Evolutionary conservation across 2,888 invertebrate species (phyloP).

Genomic region (Piscicola geometra): DNA sequence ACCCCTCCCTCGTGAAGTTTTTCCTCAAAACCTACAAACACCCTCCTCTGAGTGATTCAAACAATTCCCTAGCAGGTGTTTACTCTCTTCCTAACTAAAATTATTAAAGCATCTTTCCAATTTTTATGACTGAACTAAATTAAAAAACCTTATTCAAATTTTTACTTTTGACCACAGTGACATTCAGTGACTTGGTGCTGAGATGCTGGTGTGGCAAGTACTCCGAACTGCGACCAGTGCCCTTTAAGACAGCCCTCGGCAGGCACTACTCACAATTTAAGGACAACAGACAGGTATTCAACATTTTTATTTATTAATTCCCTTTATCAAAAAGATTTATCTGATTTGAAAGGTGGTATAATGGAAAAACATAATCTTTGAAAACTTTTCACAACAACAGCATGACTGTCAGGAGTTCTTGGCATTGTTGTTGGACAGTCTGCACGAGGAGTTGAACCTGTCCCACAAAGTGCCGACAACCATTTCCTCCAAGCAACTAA

Average conservation of each 20-base stretch:
- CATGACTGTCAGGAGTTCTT: constrained; percentile 68
- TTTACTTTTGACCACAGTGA: too few relatives aligned
- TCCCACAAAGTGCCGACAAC: too few relatives aligned
- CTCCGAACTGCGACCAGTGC: constrained; percentile 60
- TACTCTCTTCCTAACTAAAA: not conserved
- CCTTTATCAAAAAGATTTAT: too few relatives aligned
- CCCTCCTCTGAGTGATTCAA: not conserved
- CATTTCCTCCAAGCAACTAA: too few relatives aligned
- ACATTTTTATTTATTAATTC: too few relatives aligned
- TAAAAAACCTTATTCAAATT: too few relatives aligned
- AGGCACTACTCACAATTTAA: constrained; percentile 63
- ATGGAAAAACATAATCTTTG: not conserved
- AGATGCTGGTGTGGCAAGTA: constrained; percentile 63
- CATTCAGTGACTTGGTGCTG: constrained; percentile 60
- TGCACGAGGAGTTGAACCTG: constrained; percentile 64
- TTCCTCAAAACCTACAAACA: constrained; percentile 54
- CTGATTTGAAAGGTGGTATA: too few relatives aligned
- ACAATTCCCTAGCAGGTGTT: not conserved
- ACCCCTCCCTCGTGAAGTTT: constrained; percentile 60
- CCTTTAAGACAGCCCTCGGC: constrained; percentile 63
- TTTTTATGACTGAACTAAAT: not conserved
- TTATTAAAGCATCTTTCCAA: not conserved
- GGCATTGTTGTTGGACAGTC: constrained; percentile 62
- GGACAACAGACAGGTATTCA: constrained; percentile 62
- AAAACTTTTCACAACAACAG: constrained; percentile 49